Conservation (phyloP, 2,113 vertebrate species). For the Fulmarus glacialis region DNA sequence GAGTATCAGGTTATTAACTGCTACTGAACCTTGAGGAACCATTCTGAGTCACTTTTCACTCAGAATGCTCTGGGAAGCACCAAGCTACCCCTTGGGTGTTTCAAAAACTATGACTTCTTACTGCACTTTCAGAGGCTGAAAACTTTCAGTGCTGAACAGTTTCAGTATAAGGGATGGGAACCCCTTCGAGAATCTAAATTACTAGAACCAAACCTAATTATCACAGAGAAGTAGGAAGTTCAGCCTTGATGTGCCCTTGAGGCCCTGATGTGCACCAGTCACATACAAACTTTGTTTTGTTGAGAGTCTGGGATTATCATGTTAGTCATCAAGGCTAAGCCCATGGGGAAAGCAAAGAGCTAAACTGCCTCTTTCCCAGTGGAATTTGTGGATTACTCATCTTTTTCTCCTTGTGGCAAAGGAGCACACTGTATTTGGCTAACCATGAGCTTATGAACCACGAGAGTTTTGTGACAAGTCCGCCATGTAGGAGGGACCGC, state of each 20-base stretch:
- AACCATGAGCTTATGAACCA: neutral
- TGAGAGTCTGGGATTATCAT: neutral
- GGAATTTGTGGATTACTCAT: neutral
- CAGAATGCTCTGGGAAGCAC: neutral
- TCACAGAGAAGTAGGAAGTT: neutral
- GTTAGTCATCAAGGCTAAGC: conserved; percentile 16
- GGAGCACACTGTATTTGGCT: neutral
- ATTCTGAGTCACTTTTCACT: neutral
- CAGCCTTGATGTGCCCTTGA: neutral
- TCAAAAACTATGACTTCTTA: neutral
- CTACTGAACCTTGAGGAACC: neutral
- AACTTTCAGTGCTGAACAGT: neutral
- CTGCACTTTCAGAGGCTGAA: neutral
- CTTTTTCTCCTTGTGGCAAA: neutral
- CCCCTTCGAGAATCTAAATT: neutral
- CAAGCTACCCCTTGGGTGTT: neutral
- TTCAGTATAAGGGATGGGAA: neutral
- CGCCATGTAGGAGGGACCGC: fast-evolving
- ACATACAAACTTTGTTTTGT: neutral
- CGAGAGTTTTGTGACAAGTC: fast-evolving
- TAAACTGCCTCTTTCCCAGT: neutral
- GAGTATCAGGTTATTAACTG: neutral
- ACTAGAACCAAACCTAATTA: neutral
- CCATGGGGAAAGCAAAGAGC: neutral
- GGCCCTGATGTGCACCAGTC: neutral